Base-by-base conservation (phyloP, 2,888 invertebrate species). In the Lycophotia porphyrea region DNA sequence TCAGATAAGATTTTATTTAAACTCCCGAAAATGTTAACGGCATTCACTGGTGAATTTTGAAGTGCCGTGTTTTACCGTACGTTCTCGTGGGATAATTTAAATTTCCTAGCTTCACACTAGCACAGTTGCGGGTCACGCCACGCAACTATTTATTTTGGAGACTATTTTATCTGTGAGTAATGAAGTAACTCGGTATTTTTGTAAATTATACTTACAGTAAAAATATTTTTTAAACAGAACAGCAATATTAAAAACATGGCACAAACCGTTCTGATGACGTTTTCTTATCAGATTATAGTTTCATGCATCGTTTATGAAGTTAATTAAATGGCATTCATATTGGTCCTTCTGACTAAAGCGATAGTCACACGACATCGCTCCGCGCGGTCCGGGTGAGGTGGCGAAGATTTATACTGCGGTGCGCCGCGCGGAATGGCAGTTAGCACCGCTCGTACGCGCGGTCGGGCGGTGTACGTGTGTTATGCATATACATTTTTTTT, bases 261-360 rank as follows among this genome's bases (percentile, higher is more conserved):
- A 39, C 47, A 49, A 58, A 61, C 61, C 39, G 15, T 61, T 49
- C 49, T 39, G 31, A 31, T 36, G n/a, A 31, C n/a, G 39, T 42
- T 49, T 74, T n/a, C 39, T 74, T 74, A 74, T 74, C 74, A 49
- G 49, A 49, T 74, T 49, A 49, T 49, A 74, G 21, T 74, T 74
- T 74, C 74, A 74, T 61, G 74, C 74, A 61, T 74, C 49, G 15
- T 61, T 72, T 36, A 72, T 47, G 39, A n/a, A 70, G 9, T 69
- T 69, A 49, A 49, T 49, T 49, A 49, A 24, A 69, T 39, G 31
- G 24, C 24, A n/a, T 18, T 70, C 11, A n/a, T 71, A 70, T 18
- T 2, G 18, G 3, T 52, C 18, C n/a, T 5, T 13, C 71, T 52
- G 13, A 49, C 5, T 70, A 34, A 34, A 34, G 31, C 21, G 21